Conservation (phyloP, 2,888 invertebrate species). For the Bellardia pandia region DNA sequence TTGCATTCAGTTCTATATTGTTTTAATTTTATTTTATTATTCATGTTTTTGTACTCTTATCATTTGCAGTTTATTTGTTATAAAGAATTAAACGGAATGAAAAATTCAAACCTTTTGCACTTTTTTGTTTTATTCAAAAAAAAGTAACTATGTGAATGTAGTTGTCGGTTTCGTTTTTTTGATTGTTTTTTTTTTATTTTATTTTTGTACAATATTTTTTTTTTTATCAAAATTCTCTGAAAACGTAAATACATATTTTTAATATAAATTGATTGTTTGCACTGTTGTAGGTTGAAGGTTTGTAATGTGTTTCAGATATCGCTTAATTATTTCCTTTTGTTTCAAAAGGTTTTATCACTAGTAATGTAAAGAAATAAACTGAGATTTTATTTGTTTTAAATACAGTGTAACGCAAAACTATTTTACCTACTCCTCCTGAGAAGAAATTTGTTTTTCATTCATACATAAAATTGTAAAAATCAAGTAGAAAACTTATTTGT, state of each 20-base stretch:
- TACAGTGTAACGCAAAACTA: background rate
- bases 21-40: conserved; percentile 44
- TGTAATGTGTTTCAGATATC: conserved; percentile 58
- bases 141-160: conserved; percentile 20
- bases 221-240: conserved; percentile 57
- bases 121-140: conserved; percentile 39
- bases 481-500: no score
- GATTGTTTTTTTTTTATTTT: background rate
- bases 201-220: background rate
- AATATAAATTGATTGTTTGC: conserved; percentile 38
- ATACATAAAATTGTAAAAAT: no score
- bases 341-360: conserved; percentile 46
- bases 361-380: background rate
- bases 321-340: conserved; percentile 65
- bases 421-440: no score
- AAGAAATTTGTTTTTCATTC: no score
- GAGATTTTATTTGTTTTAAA: conserved; percentile 20
- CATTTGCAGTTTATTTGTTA: conserved; percentile 60
- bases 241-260: conserved; percentile 20
- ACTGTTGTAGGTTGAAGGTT: conserved; percentile 57
- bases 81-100: conserved; percentile 19
- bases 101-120: conserved; percentile 63
- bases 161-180: background rate
- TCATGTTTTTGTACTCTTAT: conserved; percentile 53
- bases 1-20: conserved; percentile 26